phyloP scores from a whole-genome alignment of 1,140 invertebrate species.

The Teleopsis dalmanni region DNA sequence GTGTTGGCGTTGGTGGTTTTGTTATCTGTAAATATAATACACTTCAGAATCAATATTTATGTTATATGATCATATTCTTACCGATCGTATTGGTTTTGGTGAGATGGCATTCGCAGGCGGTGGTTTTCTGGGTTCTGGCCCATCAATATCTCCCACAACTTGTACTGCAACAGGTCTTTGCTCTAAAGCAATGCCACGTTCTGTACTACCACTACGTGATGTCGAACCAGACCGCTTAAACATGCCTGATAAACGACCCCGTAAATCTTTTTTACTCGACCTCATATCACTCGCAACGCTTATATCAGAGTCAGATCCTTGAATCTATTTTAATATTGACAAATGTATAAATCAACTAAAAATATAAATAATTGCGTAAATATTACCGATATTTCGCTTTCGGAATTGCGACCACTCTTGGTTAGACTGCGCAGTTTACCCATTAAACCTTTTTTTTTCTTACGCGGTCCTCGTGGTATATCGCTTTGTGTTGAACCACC shows the following conservation, averaged over 20 bases:
- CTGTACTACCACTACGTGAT: conserved; percentile 35
- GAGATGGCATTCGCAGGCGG: conserved; percentile 38
- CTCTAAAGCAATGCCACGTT: conserved; percentile 26
- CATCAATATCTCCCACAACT: conserved; percentile 36
- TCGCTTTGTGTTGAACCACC: conserved; percentile 80
- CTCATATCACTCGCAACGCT: conserved; percentile 54
- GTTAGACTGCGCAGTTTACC: conserved; percentile 77
- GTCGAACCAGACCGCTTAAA: conserved; percentile 58
- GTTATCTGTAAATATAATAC: too few relatives aligned
- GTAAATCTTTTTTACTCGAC: conserved; percentile 66
- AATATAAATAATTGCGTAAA: neutral
- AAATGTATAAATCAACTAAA: neutral
- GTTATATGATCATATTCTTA: too few relatives aligned
- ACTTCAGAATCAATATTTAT: too few relatives aligned
- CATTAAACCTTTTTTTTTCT: conserved; percentile 74
- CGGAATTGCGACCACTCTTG: conserved; percentile 58
- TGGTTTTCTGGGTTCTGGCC: conserved; percentile 32
- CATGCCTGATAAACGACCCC: conserved; percentile 71
- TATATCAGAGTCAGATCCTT: conserved; percentile 72
- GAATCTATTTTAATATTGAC: conserved; percentile 35
- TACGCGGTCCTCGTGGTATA: conserved; percentile 62
- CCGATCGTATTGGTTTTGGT: conserved; percentile 38
- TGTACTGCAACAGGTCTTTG: conserved; percentile 36
- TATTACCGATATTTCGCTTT: conserved; percentile 42
- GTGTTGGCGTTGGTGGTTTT: too few relatives aligned